Percentiles rank a stretch among this genome's conserved stretches.
phyloP scores from a whole-genome alignment of 2,113 vertebrate species.

The Alligator sinensis region DNA sequence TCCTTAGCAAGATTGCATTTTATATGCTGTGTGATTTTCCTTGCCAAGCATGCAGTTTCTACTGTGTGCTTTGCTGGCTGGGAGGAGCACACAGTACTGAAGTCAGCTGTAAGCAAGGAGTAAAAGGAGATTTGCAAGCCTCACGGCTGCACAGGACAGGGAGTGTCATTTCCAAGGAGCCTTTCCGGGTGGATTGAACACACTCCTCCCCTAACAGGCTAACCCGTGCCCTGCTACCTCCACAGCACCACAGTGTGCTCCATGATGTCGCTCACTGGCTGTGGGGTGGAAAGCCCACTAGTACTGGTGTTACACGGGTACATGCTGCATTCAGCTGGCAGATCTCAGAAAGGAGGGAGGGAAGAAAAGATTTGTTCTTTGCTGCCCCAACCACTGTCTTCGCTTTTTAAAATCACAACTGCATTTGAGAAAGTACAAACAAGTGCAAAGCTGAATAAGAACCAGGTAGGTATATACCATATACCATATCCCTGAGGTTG shows the following conservation, averaged over 20 bases:
- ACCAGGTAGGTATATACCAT: neutral
- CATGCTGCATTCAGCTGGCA: neutral
- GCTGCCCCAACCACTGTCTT: neutral
- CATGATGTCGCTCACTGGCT: neutral
- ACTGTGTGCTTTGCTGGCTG: neutral
- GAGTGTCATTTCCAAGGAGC: neutral
- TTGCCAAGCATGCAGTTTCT: neutral
- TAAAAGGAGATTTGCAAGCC: neutral
- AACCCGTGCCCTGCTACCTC: neutral
- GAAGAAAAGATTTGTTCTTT: neutral
- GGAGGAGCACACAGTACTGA: fast-evolving
- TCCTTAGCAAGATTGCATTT: neutral
- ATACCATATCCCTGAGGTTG: neutral
- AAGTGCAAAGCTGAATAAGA: neutral
- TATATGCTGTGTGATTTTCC: neutral
- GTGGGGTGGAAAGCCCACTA: neutral
- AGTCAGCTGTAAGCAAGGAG: neutral
- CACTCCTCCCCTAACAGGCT: neutral
- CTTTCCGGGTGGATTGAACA: neutral
- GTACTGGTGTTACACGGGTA: neutral
- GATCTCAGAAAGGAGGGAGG: neutral
- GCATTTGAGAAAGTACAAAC: neutral
- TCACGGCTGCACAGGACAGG: neutral
- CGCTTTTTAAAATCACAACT: neutral
- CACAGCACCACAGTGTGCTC: neutral